Evolutionary conservation across 1,140 invertebrate species (phyloP).

Genomic region (Bombus pyrosoma): DNA sequence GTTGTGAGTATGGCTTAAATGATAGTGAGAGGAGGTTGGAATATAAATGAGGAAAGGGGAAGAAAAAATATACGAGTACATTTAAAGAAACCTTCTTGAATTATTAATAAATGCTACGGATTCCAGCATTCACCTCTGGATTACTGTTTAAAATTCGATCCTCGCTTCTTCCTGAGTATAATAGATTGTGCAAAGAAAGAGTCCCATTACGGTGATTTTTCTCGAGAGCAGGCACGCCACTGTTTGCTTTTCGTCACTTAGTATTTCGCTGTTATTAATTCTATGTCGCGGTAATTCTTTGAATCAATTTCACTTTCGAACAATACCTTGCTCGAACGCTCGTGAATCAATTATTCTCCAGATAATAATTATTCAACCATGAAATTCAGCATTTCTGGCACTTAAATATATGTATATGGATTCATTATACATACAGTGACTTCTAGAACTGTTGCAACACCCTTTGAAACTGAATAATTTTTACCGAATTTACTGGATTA

Average conservation of each 20-base stretch:
- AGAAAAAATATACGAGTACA: neutral
- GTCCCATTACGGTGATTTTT: neutral
- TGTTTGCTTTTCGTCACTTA: neutral
- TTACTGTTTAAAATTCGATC: constrained; percentile 22
- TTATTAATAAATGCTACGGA: constrained; percentile 18
- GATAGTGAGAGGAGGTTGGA: neutral
- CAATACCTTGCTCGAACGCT: neutral
- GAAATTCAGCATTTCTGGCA: too few relatives aligned
- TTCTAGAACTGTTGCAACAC: too few relatives aligned
- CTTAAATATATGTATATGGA: too few relatives aligned
- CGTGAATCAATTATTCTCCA: neutral
- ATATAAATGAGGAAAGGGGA: neutral
- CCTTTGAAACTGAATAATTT: too few relatives aligned
- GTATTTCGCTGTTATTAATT: neutral
- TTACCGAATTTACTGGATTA: too few relatives aligned
- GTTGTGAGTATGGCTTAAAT: neutral
- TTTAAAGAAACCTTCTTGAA: constrained; percentile 11
- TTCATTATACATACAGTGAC: too few relatives aligned
- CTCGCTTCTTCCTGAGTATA: neutral
- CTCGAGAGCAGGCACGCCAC: neutral
- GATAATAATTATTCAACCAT: too few relatives aligned
- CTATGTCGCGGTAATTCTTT: neutral
- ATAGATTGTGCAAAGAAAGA: constrained; percentile 2
- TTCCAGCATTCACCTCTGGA: neutral
- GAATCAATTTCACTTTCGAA: neutral